Evolutionary conservation across 1,140 invertebrate genomes (phyloP).

Genomic region (Sarcophaga bullata): DNA sequence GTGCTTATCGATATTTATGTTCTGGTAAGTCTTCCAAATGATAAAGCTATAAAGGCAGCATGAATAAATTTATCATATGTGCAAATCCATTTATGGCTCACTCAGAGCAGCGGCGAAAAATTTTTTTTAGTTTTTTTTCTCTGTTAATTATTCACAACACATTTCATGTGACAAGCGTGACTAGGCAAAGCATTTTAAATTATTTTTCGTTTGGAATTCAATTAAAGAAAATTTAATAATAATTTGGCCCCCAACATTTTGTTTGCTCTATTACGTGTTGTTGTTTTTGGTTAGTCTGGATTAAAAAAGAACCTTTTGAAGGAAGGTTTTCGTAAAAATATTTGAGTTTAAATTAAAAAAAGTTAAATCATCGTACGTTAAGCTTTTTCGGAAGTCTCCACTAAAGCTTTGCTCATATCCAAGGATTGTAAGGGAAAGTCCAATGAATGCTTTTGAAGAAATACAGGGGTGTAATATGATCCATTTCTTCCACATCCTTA

Average conservation of each 20-base stretch:
- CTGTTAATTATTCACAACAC: conserved; percentile 24
- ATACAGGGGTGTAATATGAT: too few relatives aligned
- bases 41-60: not conserved
- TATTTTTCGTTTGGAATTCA: not conserved
- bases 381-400: too few relatives aligned
- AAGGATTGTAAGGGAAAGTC: too few relatives aligned
- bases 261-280: not conserved
- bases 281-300: not conserved
- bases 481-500: too few relatives aligned
- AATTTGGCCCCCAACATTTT: not conserved
- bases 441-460: too few relatives aligned
- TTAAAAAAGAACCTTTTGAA: too few relatives aligned
- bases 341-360: too few relatives aligned
- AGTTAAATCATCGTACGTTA: too few relatives aligned
- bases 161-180: conserved; percentile 19
- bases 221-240: not conserved
- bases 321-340: too few relatives aligned
- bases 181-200: not conserved
- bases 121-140: not conserved
- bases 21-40: conserved; percentile 50
- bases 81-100: too few relatives aligned
- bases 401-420: too few relatives aligned
- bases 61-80: not conserved
- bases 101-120: too few relatives aligned
- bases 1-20: conserved; percentile 62